Evolutionary conservation across 30 jellyfish, hydroid and myxozoan genomes (phyloP), one percentile per base, ranked within the genome.

Genomic region (Chrysaora quinquecirrha): DNA sequence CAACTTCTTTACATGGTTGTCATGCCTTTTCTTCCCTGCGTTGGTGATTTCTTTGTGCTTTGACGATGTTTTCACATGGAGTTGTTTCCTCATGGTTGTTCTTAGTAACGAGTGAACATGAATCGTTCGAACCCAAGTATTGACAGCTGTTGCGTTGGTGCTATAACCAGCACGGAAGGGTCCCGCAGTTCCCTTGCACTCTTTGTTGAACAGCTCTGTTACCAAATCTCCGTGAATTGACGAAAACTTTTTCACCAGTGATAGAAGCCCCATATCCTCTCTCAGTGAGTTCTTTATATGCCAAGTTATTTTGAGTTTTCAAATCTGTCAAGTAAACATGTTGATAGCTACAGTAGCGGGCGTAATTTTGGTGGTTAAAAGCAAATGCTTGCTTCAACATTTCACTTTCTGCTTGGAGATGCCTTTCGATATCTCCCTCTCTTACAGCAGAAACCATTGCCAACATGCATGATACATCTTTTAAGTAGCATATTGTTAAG

Each of bases 301-400:
- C 52, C 11, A 32, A 32, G 52, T 64, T 29, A 32, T 64, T 58
- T 18, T 32, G 48, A 27, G 48, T 29, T 32, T 64, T 29, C 52
- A 29, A 64, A 64, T 64, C 76, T 64, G 52, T 29, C 52, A 64
- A 64, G 76, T 27, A 64, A 64, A 64, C 60, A 64, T 64, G 76
- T 32, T 64, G 76, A 64, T 27, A 64, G 48, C 52, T 43, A 69
- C 52, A 65, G 76, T 73, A 73, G 46, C 85, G 76, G 34, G 85
- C 76, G 30, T 73, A 73, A 28, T 73, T 73, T 43, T 43, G 74
- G 54, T 48, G 85, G 76, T 73, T 48, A 48, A 35, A 73, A 22
- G 85, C 85, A 48, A 73, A 73, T 22, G 46, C 48, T 27, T 64
- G 76, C 58, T 64, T 64, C 24, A 64, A 64, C 50, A 64, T 64